Percentiles rank a stretch among this genome's conserved stretches.
Conservation (phyloP, 2,888 invertebrate species). For the Fragum sueziense region DNA sequence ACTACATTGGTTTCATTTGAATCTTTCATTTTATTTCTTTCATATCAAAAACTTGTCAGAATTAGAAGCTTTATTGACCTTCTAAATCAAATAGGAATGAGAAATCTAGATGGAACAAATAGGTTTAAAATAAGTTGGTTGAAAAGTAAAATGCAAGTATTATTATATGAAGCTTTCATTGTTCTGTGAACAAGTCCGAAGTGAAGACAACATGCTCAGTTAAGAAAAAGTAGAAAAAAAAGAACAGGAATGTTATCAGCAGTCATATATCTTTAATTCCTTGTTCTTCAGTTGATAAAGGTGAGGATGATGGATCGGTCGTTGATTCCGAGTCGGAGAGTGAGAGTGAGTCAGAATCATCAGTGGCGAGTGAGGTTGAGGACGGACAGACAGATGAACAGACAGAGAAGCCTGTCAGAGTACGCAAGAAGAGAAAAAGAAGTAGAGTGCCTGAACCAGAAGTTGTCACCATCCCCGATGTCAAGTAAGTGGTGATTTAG, state of each 20-base stretch:
- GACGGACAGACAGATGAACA: constrained; percentile 23
- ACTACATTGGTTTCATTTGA: too few species aligned
- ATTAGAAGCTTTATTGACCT: not conserved
- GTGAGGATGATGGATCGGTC: constrained; percentile 59
- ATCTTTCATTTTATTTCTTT: too few species aligned
- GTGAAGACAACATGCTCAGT: too few species aligned
- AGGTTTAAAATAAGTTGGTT: too few species aligned
- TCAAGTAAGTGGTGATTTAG: constrained; percentile 27
- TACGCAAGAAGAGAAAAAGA: constrained; percentile 17
- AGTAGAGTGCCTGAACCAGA: constrained; percentile 21
- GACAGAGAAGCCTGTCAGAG: constrained; percentile 1
- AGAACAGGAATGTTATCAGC: too few species aligned
- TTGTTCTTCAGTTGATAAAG: constrained; percentile 19
- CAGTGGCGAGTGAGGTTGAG: constrained; percentile 34
- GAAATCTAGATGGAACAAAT: too few species aligned
- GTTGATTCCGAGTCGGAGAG: constrained; percentile 66
- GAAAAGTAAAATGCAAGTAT: too few species aligned
- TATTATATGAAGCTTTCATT: too few species aligned
- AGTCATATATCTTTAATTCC: not conserved
- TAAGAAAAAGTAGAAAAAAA: too few species aligned
- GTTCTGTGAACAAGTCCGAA: too few species aligned
- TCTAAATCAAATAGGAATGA: not conserved
- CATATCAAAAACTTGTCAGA: not conserved
- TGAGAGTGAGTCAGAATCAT: constrained; percentile 60
- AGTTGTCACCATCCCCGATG: constrained; percentile 28